Percentiles rank a stretch among this genome's conserved stretches.
These are phyloP conservation scores for Manis pentadactyla DNA, from an alignment of 2,797 vertebrate species.

Conservation along the genomic window DNA sequence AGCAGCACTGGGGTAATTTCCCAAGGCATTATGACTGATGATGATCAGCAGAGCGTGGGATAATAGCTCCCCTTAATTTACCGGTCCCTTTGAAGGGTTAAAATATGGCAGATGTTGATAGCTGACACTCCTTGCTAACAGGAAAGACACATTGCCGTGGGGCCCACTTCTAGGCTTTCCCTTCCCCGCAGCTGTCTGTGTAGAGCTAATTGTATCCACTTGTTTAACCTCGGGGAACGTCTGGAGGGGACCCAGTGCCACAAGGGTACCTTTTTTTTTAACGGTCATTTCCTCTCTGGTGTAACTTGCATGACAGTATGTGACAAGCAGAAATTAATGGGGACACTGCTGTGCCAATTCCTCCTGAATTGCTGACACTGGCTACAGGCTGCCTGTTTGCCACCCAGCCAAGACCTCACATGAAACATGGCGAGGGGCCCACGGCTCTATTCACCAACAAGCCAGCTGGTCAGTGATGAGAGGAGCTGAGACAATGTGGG, in stretches of 20 bases:
- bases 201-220: conserved; percentile 90
- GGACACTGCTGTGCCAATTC: conserved; percentile 91
- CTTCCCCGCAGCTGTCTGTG: conserved; percentile 91
- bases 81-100: conserved; percentile 82
- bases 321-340: conserved; percentile 91
- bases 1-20: conserved; percentile 57
- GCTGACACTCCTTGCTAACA: conserved; percentile 85
- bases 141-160: conserved; percentile 86
- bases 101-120: conserved; percentile 93
- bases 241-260: conserved; percentile 88
- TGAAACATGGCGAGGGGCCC: conserved; percentile 97
- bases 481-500: conserved; percentile 90
- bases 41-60: conserved; percentile 69
- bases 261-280: conserved; percentile 86
- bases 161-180: conserved; percentile 84
- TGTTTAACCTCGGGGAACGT: conserved; percentile 89
- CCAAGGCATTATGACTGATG: conserved; percentile 73
- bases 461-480: conserved; percentile 99
- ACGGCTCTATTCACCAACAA: conserved; percentile 93
- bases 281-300: conserved; percentile 92
- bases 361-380: conserved; percentile 90
- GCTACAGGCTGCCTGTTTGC: conserved; percentile 91
- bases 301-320: conserved; percentile 92
- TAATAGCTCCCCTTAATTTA: conserved; percentile 72
- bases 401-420: conserved; percentile 98